These are phyloP conservation scores for Brachypalpus laphriformis DNA, from an alignment of 2,888 invertebrate genomes.

Conservation along the genomic window DNA sequence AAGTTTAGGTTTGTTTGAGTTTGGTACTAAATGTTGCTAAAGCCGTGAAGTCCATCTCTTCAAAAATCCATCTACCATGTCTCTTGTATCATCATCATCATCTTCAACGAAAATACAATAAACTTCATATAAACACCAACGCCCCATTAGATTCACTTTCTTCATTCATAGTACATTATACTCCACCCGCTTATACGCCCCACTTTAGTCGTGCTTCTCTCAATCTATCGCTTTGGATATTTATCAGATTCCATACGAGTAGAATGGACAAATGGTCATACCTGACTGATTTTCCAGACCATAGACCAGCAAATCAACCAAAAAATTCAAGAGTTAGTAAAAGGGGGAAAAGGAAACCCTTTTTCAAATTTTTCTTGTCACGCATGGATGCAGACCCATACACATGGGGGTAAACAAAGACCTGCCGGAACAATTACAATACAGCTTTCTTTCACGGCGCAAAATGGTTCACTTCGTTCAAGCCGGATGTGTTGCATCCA, in stretches of 20 bases:
- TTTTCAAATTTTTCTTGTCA: constrained; percentile 8
- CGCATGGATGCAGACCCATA: constrained; percentile 1
- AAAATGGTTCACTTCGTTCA: neutral
- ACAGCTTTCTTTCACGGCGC: neutral
- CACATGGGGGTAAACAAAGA: neutral
- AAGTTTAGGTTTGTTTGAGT: too few relatives aligned
- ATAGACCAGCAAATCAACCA: constrained; percentile 24
- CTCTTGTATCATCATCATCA: neutral
- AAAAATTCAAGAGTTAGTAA: neutral
- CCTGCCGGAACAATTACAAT: neutral
- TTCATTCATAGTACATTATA: constrained; percentile 24
- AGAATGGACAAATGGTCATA: constrained; percentile 27
- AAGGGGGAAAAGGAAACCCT: constrained; percentile 1
- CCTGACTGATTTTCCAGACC: constrained; percentile 23
- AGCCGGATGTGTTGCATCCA: constrained; percentile 6
- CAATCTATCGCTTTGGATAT: neutral
- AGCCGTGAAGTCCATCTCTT: too few relatives aligned
- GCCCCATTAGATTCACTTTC: constrained; percentile 44
- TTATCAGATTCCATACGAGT: constrained; percentile 30
- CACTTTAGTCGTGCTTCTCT: neutral
- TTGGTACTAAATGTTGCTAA: too few relatives aligned
- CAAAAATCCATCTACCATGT: neutral
- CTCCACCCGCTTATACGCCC: constrained; percentile 19
- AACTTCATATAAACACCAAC: neutral
- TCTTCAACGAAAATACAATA: neutral